Percentiles rank a stretch among this genome's conserved stretches.
Conservation (phyloP, 2,888 invertebrate genomes). For the Cremastinae sp. region DNA sequence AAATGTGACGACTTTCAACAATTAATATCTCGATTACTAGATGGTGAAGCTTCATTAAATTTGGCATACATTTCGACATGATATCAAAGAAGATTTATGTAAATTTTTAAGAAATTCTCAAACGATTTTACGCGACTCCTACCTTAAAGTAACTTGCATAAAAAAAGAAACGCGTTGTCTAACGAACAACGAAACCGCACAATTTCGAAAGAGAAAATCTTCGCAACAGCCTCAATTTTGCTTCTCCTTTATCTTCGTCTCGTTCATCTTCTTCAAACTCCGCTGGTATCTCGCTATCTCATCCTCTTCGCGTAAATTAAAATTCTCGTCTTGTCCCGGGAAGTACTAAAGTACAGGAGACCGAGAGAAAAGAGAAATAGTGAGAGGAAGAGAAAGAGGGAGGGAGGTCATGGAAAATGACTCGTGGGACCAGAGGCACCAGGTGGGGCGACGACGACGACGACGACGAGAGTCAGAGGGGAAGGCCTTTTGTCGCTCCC, state of each 20-base stretch:
- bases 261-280: conserved; percentile 39
- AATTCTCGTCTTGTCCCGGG: conserved; percentile 54
- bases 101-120: background rate
- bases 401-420: conserved; percentile 64
- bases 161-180: background rate
- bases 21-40: too few species aligned
- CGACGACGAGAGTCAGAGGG: conserved; percentile 1
- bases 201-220: conserved; percentile 32
- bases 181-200: background rate
- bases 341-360: conserved; percentile 20
- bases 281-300: conserved; percentile 29
- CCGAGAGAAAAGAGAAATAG: background rate
- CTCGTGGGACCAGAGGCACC: conserved; percentile 64
- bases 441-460: conserved; percentile 58
- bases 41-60: too few species aligned
- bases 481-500: conserved; percentile 43
- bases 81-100: too few species aligned
- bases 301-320: conserved; percentile 56
- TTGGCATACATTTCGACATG: too few species aligned
- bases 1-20: background rate
- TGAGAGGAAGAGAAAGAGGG: conserved; percentile 26
- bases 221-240: conserved; percentile 50
- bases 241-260: conserved; percentile 32
- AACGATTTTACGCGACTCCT: background rate
- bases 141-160: background rate